phyloP scores from a whole-genome alignment of 1,140 invertebrate species.

The Bombus affinis region DNA sequence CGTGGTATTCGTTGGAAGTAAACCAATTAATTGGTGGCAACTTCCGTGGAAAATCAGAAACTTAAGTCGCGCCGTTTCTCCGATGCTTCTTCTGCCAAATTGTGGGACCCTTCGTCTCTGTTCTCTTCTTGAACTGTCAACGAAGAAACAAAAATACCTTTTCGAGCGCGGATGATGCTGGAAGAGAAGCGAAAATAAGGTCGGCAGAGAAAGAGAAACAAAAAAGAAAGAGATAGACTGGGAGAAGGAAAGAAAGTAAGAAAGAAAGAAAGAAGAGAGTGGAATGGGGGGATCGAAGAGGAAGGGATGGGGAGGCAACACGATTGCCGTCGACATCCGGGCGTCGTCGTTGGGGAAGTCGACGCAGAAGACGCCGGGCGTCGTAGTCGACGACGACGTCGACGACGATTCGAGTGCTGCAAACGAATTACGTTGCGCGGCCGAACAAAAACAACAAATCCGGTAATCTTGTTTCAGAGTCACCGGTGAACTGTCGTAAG shows the following conservation, averaged over 20 bases:
- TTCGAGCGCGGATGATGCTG: conserved; percentile 2
- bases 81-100: conserved; percentile 71
- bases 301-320: not conserved
- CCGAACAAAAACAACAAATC: conserved; percentile 71
- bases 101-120: conserved; percentile 41
- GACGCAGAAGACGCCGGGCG: conserved; percentile 16
- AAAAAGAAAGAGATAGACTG: no score
- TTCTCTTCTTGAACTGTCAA: conserved; percentile 22
- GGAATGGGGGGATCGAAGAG: not conserved
- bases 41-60: conserved; percentile 71
- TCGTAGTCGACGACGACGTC: conserved; percentile 13
- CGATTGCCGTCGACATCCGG: conserved; percentile 65
- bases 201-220: not conserved
- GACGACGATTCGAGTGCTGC: conserved; percentile 69
- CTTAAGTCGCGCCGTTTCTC: conserved; percentile 58
- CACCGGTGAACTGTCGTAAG: conserved; percentile 62
- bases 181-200: conserved; percentile 4
- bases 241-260: not conserved
- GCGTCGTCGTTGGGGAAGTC: conserved; percentile 58
- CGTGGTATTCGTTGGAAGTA: conserved; percentile 69
- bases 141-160: conserved; percentile 66
- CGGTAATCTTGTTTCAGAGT: conserved; percentile 71
- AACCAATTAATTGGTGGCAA: conserved; percentile 72
- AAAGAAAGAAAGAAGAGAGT: no score
- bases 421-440: conserved; percentile 69